These are phyloP conservation scores for Nycteola revayana DNA, from an alignment of 2,888 invertebrate genomes.

Conservation along the genomic window DNA sequence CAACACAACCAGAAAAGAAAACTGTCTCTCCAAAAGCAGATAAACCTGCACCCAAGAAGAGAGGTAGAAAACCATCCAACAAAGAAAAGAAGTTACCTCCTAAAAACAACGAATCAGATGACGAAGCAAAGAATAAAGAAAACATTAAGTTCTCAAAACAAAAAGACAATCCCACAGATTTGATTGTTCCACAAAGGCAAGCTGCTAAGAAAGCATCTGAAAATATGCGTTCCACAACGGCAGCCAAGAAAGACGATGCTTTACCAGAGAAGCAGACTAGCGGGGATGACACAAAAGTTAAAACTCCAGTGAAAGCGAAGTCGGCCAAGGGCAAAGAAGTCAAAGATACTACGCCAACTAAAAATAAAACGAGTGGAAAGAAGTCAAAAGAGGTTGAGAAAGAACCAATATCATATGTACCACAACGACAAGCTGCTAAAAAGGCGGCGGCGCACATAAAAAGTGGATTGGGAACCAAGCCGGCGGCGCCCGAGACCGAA, in stretches of 20 bases:
- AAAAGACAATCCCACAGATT: constrained; percentile 86
- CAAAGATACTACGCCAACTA: constrained; percentile 46
- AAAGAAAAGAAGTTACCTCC: constrained; percentile 61
- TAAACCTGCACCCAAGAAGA: constrained; percentile 65
- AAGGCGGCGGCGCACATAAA: constrained; percentile 95
- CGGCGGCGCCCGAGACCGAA: constrained; percentile 66
- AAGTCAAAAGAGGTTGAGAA: constrained; percentile 83
- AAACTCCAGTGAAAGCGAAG: constrained; percentile 60
- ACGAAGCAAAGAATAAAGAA: constrained; percentile 76
- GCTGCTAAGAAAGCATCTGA: constrained; percentile 96
- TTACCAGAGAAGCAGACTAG: constrained; percentile 51
- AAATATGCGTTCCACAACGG: constrained; percentile 88
- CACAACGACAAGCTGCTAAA: constrained; percentile 94
- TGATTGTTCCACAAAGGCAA: constrained; percentile 94
- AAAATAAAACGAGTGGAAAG: constrained; percentile 74
- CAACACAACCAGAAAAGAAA: constrained; percentile 66
- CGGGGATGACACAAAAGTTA: constrained; percentile 58
- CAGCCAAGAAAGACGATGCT: constrained; percentile 67
- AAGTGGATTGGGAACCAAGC: constrained; percentile 85
- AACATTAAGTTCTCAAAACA: constrained; percentile 69
- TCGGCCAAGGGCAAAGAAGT: constrained; percentile 68
- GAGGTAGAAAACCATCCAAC: constrained; percentile 71
- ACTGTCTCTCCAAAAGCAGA: constrained; percentile 42
- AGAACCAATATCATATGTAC: constrained; percentile 90
- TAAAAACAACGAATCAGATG: constrained; percentile 57